phyloP scores from a whole-genome alignment of 2,888 invertebrate species.

The Netelia virgata region DNA sequence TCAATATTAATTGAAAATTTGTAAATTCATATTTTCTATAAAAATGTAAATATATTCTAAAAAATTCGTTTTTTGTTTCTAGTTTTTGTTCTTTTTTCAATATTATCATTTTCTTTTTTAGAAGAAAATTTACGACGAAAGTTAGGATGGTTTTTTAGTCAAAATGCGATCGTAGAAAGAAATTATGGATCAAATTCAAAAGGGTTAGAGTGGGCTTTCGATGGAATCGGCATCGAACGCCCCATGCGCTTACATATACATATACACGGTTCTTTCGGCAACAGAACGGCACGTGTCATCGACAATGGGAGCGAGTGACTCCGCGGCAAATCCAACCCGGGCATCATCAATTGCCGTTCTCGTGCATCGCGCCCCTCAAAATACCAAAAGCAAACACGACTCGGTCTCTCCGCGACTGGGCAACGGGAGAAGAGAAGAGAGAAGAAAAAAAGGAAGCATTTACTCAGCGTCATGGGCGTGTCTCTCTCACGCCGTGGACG shows the following conservation, averaged over 20 bases:
- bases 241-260: not conserved
- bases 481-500: slow-evolving; percentile 82
- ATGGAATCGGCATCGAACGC: not conserved
- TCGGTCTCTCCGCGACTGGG: slow-evolving; percentile 64
- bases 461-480: slow-evolving; percentile 79
- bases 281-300: slow-evolving; percentile 80
- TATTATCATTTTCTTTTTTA: no score
- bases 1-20: no score
- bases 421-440: slow-evolving; percentile 34
- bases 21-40: no score
- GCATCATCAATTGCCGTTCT: slow-evolving; percentile 83
- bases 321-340: slow-evolving; percentile 71
- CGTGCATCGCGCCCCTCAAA: slow-evolving; percentile 78
- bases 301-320: slow-evolving; percentile 82
- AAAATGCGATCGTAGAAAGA: no score
- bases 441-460: slow-evolving; percentile 69
- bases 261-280: slow-evolving; percentile 56
- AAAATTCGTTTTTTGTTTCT: no score
- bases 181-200: no score
- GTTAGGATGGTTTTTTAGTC: no score
- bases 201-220: no score
- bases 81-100: no score
- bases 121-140: no score
- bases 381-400: slow-evolving; percentile 84
- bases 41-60: no score